Conservation (phyloP, 2,797 vertebrate species). For the Danionella dracula region DNA sequence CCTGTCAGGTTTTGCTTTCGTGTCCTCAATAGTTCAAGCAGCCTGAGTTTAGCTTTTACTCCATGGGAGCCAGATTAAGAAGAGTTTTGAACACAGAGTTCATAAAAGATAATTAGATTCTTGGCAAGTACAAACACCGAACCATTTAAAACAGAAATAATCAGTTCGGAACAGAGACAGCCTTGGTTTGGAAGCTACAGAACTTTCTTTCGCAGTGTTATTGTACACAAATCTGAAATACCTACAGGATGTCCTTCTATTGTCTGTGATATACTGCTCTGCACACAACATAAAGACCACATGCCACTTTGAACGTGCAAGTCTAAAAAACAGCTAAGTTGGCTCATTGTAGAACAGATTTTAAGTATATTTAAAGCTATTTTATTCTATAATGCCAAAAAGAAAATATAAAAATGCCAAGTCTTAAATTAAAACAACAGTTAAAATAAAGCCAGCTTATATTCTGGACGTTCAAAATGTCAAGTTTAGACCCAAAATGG, state of each 20-base stretch:
- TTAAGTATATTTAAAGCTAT: too few relatives aligned
- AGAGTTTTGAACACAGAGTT: neutral
- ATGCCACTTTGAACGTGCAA: neutral
- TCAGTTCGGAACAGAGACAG: neutral
- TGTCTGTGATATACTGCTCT: neutral
- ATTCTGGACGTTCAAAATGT: too few relatives aligned
- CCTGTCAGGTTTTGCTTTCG: slow-evolving; percentile 2
- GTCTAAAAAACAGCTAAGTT: too few relatives aligned
- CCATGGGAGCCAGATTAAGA: neutral
- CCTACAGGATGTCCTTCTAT: neutral
- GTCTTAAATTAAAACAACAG: too few relatives aligned
- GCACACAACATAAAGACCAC: neutral
- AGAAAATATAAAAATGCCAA: too few relatives aligned
- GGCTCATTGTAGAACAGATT: too few relatives aligned
- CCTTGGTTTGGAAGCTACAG: too few relatives aligned
- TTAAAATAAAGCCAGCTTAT: too few relatives aligned
- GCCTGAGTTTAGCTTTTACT: neutral
- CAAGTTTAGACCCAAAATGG: too few relatives aligned
- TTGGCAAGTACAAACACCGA: too few relatives aligned
- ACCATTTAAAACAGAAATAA: neutral
- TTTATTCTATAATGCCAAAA: too few relatives aligned
- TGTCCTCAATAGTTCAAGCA: too few relatives aligned
- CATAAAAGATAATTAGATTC: neutral
- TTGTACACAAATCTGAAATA: neutral
- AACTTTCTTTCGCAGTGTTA: neutral